Conservation (phyloP, 2,888 invertebrate genomes). For the Drosophila nigricruria region DNA sequence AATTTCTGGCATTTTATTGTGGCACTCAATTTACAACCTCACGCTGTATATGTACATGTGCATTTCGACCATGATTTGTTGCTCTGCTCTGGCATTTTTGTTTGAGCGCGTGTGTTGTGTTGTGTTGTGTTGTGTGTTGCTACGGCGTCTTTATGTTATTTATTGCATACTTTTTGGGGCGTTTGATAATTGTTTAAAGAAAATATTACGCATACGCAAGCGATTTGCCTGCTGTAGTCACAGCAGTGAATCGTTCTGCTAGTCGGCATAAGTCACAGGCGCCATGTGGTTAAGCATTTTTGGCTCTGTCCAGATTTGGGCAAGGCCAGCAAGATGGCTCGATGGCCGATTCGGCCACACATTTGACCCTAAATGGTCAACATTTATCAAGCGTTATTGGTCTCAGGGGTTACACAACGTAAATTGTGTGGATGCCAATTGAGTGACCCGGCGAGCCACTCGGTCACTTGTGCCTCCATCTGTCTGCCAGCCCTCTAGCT, state of each 20-base stretch:
- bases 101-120: constrained; percentile 6
- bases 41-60: constrained; percentile 36
- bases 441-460: constrained; percentile 69
- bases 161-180: constrained; percentile 70
- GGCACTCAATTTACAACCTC: constrained; percentile 58
- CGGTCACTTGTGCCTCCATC: constrained; percentile 37
- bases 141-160: constrained; percentile 58
- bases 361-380: constrained; percentile 81
- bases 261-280: constrained; percentile 62
- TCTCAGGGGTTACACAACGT: constrained; percentile 80
- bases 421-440: constrained; percentile 82
- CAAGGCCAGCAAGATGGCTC: constrained; percentile 35
- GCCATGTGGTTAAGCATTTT: constrained; percentile 58
- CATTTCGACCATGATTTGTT: constrained; percentile 75
- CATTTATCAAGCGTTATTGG: constrained; percentile 84
- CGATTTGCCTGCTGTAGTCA: constrained; percentile 51
- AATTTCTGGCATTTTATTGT: constrained; percentile 55
- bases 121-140: constrained; percentile 21
- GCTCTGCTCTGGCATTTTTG: constrained; percentile 34
- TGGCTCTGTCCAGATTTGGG: constrained; percentile 36
- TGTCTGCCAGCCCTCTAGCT: constrained; percentile 29
- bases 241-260: constrained; percentile 29
- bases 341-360: constrained; percentile 60
- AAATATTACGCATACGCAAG: constrained; percentile 77
- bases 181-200: constrained; percentile 80